Evolutionary conservation across 2,113 vertebrate genomes (phyloP), one percentile per base, ranked within the genome.

Genomic region (Neopipo cinnamomea): DNA sequence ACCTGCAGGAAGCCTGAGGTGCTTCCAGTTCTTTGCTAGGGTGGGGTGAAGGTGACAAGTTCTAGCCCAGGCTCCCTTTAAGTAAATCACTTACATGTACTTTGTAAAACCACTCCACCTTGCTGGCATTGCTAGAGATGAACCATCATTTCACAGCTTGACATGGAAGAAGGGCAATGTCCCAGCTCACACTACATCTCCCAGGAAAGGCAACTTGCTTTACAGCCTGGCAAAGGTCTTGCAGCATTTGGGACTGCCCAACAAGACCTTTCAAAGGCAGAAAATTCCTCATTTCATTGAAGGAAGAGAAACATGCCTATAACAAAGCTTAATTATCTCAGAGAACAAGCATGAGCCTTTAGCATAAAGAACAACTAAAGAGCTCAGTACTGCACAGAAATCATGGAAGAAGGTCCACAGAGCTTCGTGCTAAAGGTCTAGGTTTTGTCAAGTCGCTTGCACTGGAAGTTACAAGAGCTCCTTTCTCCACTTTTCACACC

Each of bases 41-140:
- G 15, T 49, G 37, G 31, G 4, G 8, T 80, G 41, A 30, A 37
- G 28, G 19, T 27, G 44, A 75, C 21, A 66, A 59, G 14, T 52
- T 76, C 62, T 46, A 78, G 33, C 21, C 47, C 61, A 66, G 44
- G 21, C 22, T 85, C 21, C 18, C 33, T 42, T 37, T 83, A 66
- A n/a, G 24, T 33, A 4, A 8, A 39, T 39, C 44, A 33, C 41
- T 71, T 35, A 85, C 0, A 0, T 0, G 1, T 23, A 55, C 12
- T 61, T 59, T 63, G 33, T 27, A 73, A 88, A 90, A 72, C 19
- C 58, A 61, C 9, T 25, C 25, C 20, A 25, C 8, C 37, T 55
- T 67, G 41, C 35, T 44, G 65, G 41, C 68, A 55, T 23, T 77
- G 72, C 52, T 59, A 10, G 31, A 49, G 22, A 74, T 30, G 52